phyloP scores from a whole-genome alignment of 2,797 vertebrate species.

The Hemibagrus guttatus region DNA sequence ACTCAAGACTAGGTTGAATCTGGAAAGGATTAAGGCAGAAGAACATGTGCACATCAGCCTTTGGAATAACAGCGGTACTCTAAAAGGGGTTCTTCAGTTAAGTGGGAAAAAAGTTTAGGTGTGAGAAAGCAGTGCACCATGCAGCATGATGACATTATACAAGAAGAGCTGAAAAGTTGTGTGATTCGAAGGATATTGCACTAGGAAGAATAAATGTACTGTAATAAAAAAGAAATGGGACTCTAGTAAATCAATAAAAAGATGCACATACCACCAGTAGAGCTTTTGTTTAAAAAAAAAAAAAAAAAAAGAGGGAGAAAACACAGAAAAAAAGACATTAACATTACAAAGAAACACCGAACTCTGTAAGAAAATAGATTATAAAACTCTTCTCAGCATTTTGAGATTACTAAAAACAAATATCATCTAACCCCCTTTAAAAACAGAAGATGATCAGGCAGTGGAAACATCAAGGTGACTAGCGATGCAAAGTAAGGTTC shows the following conservation, averaged over 20 bases:
- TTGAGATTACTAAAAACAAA: constrained; percentile 67
- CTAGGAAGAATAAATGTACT: constrained; percentile 4
- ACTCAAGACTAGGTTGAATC: neutral
- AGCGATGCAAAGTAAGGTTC: constrained; percentile 72
- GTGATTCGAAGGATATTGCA: constrained; percentile 23
- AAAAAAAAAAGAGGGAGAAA: constrained; percentile 59
- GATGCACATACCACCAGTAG: constrained; percentile 66
- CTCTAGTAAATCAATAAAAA: neutral
- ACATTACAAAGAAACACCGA: constrained; percentile 61
- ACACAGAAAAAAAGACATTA: constrained; percentile 45
- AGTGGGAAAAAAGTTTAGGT: too few relatives aligned
- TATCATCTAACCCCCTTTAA: constrained; percentile 51
- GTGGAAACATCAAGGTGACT: constrained; percentile 75
- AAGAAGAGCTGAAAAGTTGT: constrained; percentile 4
- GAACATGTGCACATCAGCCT: neutral
- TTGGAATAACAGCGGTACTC: neutral
- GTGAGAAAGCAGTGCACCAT: constrained; percentile 11
- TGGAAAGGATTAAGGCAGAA: neutral
- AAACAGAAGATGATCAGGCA: constrained; percentile 63
- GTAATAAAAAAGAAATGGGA: neutral
- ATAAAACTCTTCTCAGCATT: constrained; percentile 70
- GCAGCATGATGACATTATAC: constrained; percentile 6
- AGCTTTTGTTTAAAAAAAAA: constrained; percentile 24
- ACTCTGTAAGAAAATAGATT: constrained; percentile 81
- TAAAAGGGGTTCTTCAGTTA: neutral